phyloP scores from a whole-genome alignment of 2,797 vertebrate genomes.

The Peromyscus nudipes region DNA sequence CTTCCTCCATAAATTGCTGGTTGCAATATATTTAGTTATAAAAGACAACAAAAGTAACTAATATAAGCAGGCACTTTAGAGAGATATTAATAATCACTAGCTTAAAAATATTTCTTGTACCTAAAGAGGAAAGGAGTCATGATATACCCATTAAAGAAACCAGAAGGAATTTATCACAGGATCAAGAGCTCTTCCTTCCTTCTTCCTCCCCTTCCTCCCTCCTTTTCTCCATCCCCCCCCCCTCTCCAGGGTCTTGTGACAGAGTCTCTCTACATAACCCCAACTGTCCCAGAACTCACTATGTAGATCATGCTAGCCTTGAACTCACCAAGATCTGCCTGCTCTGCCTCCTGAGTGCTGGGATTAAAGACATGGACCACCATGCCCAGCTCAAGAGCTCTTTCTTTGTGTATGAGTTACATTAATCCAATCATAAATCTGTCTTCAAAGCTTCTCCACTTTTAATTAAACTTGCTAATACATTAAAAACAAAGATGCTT shows the following conservation, averaged over 20 bases:
- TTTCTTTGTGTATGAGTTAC: background rate
- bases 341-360: background rate
- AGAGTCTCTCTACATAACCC: background rate
- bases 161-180: background rate
- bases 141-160: constrained; percentile 7
- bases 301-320: background rate
- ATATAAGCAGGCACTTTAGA: background rate
- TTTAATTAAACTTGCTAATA: background rate
- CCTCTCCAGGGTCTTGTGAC: no score
- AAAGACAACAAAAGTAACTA: background rate
- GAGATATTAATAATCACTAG: background rate
- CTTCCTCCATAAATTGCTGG: background rate
- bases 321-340: background rate
- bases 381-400: background rate
- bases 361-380: background rate
- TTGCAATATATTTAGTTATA: background rate
- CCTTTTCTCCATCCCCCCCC: background rate
- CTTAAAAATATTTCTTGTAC: background rate
- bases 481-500: constrained; percentile 25
- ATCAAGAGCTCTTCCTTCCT: background rate
- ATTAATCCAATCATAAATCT: background rate
- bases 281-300: background rate
- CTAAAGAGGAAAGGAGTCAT: background rate
- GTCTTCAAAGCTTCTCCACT: background rate
- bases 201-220: background rate